Base-by-base conservation (phyloP, 2,797 vertebrate species). In the Synaphobranchus kaupii region DNA sequence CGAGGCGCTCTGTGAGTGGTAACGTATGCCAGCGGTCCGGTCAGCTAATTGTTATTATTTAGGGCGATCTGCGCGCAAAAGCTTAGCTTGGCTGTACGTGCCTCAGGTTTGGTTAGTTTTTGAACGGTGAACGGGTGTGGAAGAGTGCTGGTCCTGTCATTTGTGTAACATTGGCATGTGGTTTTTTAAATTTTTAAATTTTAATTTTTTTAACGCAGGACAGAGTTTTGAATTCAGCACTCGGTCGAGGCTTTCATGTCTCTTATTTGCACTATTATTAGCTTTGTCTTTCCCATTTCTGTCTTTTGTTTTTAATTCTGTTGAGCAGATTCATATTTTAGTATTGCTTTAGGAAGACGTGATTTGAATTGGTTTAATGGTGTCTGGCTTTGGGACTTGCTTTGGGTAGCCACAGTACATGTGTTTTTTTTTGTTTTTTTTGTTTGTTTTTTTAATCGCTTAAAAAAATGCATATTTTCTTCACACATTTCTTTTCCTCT, bases 1-100 rank as follows among this genome's bases (percentile, higher is more conserved):
- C 60, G 63, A 85, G 60, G 15, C 66, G 68, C 44, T 44, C 48
- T 28, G 17, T 25, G 52, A 80, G 71, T n/a, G 85, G 71, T 86
- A 86, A 80, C 71, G 85, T 76, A 31, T 50, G 17, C 56, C 20
- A 31, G 13, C 52, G 25, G 52, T 83, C 54, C 54, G 25, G 54
- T n/a, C 2, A 4, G 22, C 73, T 47, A 20, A 78, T 47, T 20
- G 34, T 47, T 4, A 44, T 54, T 44, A n/a, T 73, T 60, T 83
- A 3, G 28, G 80, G 58, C 44, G n/a, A 3, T 68, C 20, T 3
- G 7, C n/a, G 44, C 71, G 63, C 25, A 25, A 39, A 50, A 25
- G 81, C 48, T 78, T 7, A 47, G 73, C 73, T n/a, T 48, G 12
- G 25, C 50, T 28, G 5, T 5, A 50, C 15, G 22, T 7, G 44